Conservation (phyloP, 2,888 invertebrate genomes). For the Leptodirus hochenwartii region DNA sequence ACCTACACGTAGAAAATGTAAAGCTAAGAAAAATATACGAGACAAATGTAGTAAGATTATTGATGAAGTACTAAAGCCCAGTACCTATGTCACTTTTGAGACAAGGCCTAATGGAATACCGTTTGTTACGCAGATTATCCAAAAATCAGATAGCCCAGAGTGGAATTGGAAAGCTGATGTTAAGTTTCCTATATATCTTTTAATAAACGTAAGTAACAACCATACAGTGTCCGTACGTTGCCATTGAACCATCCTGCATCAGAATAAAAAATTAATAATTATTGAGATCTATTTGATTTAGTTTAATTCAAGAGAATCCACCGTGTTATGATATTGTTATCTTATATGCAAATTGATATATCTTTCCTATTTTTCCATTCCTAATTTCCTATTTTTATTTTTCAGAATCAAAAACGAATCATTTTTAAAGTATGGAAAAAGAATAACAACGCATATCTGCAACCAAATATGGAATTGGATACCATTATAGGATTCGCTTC, state of each 20-base stretch:
- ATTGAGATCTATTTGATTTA: no score
- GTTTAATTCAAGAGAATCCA: no score
- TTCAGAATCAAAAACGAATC: slow-evolving; percentile 35
- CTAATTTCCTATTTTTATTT: slow-evolving; percentile 11
- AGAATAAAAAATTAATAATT: not conserved
- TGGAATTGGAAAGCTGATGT: slow-evolving; percentile 37
- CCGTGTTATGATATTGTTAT: no score
- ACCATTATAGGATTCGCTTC: slow-evolving; percentile 39
- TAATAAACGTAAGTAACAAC: slow-evolving; percentile 31
- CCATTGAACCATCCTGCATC: not conserved
- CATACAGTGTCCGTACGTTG: slow-evolving; percentile 3
- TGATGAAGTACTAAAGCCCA: slow-evolving; percentile 30
- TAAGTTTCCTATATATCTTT: slow-evolving; percentile 28
- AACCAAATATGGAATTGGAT: slow-evolving; percentile 35
- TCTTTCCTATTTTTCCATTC: no score
- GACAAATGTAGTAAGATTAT: slow-evolving; percentile 18
- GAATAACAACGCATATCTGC: slow-evolving; percentile 25
- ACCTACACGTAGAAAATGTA: slow-evolving; percentile 25
- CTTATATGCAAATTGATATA: no score
- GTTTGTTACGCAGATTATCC: slow-evolving; percentile 31
- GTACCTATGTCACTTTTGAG: slow-evolving; percentile 42
- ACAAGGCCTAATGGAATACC: slow-evolving; percentile 20
- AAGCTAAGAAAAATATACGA: slow-evolving; percentile 20
- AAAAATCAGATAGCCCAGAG: slow-evolving; percentile 32
- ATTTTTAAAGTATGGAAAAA: slow-evolving; percentile 43